These are phyloP conservation scores for Taphrorychus bicolor DNA, from an alignment of 2,888 invertebrate species.

Conservation along the genomic window DNA sequence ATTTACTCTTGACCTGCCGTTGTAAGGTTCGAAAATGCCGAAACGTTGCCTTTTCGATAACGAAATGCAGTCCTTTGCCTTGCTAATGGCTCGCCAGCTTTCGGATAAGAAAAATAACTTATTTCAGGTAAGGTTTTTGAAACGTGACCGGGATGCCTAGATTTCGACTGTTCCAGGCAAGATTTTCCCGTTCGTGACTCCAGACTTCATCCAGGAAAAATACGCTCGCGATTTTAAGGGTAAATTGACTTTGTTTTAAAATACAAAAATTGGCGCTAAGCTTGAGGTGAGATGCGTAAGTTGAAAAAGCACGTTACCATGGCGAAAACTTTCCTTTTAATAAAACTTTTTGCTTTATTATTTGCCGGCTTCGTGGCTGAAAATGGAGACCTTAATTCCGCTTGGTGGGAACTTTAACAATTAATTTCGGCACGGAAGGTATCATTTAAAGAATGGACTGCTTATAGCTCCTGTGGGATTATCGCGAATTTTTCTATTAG, in stretches of 20 bases:
- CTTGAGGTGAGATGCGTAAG: background rate
- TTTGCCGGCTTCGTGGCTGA: background rate
- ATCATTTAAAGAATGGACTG: slow-evolving; percentile 8
- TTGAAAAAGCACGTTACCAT: background rate
- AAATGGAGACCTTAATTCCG: background rate
- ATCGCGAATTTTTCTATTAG: slow-evolving; percentile 9
- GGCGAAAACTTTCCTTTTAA: background rate
- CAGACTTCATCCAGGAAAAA: too few relatives aligned
- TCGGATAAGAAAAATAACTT: slow-evolving; percentile 1
- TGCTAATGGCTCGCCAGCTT: slow-evolving; percentile 5
- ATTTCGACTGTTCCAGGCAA: background rate
- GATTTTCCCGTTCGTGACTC: too few relatives aligned
- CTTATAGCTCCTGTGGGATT: background rate
- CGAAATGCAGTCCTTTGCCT: slow-evolving; percentile 6
- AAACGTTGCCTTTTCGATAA: background rate
- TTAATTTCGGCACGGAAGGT: slow-evolving; percentile 7
- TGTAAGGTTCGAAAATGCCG: background rate
- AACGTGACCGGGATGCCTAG: background rate
- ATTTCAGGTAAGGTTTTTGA: background rate
- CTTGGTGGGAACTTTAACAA: slow-evolving; percentile 1
- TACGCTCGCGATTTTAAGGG: too few relatives aligned
- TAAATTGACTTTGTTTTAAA: background rate
- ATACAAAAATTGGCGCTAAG: background rate
- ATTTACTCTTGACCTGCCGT: slow-evolving; percentile 7
- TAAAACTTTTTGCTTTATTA: slow-evolving; percentile 3